Percentiles rank a stretch among this genome's conserved stretches.
phyloP scores from a whole-genome alignment of 2,113 vertebrate species.

The Plectropomus leopardus region DNA sequence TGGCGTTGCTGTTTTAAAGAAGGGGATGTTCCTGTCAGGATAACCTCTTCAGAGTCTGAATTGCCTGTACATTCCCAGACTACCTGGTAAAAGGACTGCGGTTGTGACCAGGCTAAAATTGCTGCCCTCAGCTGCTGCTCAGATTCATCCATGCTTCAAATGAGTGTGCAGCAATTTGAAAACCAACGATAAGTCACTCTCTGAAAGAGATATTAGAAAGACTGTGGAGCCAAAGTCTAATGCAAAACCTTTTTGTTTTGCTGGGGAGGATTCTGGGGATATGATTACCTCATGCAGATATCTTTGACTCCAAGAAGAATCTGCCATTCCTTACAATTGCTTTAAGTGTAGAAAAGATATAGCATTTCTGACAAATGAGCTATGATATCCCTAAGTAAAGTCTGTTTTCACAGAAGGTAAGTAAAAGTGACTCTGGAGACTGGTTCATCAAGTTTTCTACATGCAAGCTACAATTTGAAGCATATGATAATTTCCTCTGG shows the following conservation, averaged over 20 bases:
- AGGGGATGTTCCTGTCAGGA: constrained; percentile 14
- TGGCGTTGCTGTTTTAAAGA: constrained; percentile 25
- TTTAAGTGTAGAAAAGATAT: not conserved
- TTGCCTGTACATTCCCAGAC: constrained; percentile 14
- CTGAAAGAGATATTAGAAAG: constrained; percentile 29
- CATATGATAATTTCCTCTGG: not conserved
- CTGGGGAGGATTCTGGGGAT: not conserved
- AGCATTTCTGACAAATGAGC: not conserved
- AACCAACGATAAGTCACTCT: constrained; percentile 12
- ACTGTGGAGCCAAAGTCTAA: not conserved
- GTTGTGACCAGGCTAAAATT: constrained; percentile 1
- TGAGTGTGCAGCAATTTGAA: constrained; percentile 34
- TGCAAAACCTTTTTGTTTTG: constrained; percentile 11
- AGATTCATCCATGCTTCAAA: constrained; percentile 44
- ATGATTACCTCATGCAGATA: not conserved
- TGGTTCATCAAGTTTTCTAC: not conserved
- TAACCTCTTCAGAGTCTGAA: constrained; percentile 22
- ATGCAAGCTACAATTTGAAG: not conserved
- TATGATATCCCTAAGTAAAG: not conserved
- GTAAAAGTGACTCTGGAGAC: not conserved
- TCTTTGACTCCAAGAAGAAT: not conserved
- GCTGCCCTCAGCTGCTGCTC: constrained; percentile 1
- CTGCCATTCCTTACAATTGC: not conserved
- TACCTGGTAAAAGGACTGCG: constrained; percentile 26
- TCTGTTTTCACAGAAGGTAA: not conserved